A percentile compares a stretch with the other conserved stretches of the same genome.
These are phyloP conservation scores for Hippolais icterina DNA, from an alignment of 2,113 vertebrate genomes.

Conservation along the genomic window DNA sequence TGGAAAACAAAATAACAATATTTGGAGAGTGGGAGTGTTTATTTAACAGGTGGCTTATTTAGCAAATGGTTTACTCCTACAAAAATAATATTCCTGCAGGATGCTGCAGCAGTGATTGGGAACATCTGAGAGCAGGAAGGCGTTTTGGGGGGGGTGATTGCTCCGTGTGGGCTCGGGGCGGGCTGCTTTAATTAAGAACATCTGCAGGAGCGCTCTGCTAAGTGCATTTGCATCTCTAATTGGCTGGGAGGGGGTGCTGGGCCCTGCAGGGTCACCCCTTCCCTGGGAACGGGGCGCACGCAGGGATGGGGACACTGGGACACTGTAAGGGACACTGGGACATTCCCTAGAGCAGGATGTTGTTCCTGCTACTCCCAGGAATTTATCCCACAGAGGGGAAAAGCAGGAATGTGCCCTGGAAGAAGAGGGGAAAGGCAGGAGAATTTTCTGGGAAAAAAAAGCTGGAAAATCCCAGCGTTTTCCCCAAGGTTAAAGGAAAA, in stretches of 20 bases:
- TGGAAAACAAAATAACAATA: constrained; percentile 56
- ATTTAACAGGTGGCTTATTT: constrained; percentile 58
- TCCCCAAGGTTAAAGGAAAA: too few species aligned
- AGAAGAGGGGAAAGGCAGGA: neutral
- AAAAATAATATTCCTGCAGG: constrained; percentile 9
- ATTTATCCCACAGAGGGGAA: rapidly evolving
- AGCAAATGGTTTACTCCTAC: neutral
- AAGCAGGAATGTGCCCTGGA: rapidly evolving
- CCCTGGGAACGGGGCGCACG: neutral
- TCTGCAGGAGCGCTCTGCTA: neutral
- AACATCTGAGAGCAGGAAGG: constrained; percentile 14
- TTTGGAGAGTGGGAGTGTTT: constrained; percentile 45
- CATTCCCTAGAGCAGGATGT: rapidly evolving
- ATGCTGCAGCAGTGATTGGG: neutral
- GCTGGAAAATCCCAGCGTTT: neutral
- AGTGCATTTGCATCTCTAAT: neutral
- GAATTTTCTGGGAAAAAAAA: neutral
- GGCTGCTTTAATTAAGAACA: constrained; percentile 28
- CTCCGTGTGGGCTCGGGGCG: neutral
- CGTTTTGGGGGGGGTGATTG: neutral
- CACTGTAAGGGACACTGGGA: neutral
- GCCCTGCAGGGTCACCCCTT: neutral
- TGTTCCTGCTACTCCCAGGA: neutral
- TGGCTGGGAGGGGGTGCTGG: neutral
- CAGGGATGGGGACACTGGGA: neutral